A percentile compares a stretch with the other conserved stretches of the same genome.
Conservation (phyloP, 2,888 invertebrate species). For the Brenthis daphne region DNA sequence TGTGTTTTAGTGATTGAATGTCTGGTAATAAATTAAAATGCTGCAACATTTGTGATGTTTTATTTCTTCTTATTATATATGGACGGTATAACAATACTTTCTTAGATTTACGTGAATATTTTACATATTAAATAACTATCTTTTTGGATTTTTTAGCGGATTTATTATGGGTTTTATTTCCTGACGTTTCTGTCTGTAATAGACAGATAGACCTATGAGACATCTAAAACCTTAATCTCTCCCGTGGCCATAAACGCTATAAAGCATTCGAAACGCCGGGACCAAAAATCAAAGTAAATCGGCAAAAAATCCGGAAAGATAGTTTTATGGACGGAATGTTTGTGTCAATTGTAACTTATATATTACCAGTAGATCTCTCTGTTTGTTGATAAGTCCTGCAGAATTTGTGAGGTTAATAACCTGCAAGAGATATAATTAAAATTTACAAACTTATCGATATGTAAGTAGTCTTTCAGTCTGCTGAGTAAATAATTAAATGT, state of each 20-base stretch:
- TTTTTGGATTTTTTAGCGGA: too few species aligned
- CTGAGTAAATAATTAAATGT: too few species aligned
- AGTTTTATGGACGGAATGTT: slow-evolving; percentile 34
- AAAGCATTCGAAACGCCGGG: too few species aligned
- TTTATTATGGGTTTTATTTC: too few species aligned
- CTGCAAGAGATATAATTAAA: slow-evolving; percentile 52
- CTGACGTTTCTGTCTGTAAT: too few species aligned
- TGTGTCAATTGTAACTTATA: slow-evolving; percentile 4
- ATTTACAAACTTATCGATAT: not conserved
- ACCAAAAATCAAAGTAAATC: too few species aligned
- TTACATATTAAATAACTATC: too few species aligned
- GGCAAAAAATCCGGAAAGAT: too few species aligned
- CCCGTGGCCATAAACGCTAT: too few species aligned
- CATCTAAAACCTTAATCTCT: too few species aligned
- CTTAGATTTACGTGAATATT: too few species aligned
- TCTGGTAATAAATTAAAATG: slow-evolving; percentile 41
- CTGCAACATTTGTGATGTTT: slow-evolving; percentile 27
- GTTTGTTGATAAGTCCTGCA: slow-evolving; percentile 84
- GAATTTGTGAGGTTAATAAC: slow-evolving; percentile 84
- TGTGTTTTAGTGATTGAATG: slow-evolving; percentile 54
- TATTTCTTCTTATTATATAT: slow-evolving; percentile 35
- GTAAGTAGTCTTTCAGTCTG: not conserved
- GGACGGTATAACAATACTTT: slow-evolving; percentile 30
- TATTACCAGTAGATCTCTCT: slow-evolving; percentile 87
- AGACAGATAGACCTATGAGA: too few species aligned